These are phyloP conservation scores for Drosophila setifemur DNA, from an alignment of 1,140 invertebrate species.

Conservation along the genomic window DNA sequence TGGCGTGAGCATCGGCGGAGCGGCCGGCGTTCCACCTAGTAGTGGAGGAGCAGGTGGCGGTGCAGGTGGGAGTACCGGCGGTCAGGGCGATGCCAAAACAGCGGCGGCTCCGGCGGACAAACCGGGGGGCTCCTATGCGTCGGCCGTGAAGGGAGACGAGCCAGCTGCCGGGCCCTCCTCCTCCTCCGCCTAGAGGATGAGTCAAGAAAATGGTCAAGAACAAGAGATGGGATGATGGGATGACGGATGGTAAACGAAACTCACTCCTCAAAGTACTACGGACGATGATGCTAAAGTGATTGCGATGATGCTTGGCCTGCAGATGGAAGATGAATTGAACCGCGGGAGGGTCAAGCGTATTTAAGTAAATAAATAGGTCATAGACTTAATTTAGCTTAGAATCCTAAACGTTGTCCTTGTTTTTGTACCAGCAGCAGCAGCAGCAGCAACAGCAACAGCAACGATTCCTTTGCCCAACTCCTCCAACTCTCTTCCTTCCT, in stretches of 20 bases:
- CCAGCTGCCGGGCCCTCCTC: conserved; percentile 35
- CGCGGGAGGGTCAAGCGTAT: conserved; percentile 63
- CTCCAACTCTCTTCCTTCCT: background rate
- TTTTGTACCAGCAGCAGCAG: conserved; percentile 51
- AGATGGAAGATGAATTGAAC: conserved; percentile 6
- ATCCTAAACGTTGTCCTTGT: conserved; percentile 69
- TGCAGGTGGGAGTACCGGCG: conserved; percentile 18
- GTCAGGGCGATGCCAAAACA: conserved; percentile 51
- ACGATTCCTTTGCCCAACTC: conserved; percentile 3
- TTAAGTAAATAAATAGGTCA: conserved; percentile 75
- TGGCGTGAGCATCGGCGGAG: conserved; percentile 73
- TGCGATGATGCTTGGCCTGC: conserved; percentile 58
- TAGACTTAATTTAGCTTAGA: conserved; percentile 67
- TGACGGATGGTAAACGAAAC: conserved; percentile 40
- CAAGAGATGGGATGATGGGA: conserved; percentile 12
- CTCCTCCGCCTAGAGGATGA: conserved; percentile 55
- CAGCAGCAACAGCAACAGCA: conserved; percentile 34
- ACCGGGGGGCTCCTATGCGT: conserved; percentile 60
- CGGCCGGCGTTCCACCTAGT: conserved; percentile 56
- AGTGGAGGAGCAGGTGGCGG: conserved; percentile 23
- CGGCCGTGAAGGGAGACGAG: conserved; percentile 76
- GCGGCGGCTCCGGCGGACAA: conserved; percentile 30
- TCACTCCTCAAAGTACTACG: conserved; percentile 79
- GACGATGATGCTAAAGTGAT: conserved; percentile 79
- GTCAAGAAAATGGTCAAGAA: conserved; percentile 24